Evolutionary conservation across 2,888 invertebrate species (phyloP).

Genomic region (Cephus nigrinus): DNA sequence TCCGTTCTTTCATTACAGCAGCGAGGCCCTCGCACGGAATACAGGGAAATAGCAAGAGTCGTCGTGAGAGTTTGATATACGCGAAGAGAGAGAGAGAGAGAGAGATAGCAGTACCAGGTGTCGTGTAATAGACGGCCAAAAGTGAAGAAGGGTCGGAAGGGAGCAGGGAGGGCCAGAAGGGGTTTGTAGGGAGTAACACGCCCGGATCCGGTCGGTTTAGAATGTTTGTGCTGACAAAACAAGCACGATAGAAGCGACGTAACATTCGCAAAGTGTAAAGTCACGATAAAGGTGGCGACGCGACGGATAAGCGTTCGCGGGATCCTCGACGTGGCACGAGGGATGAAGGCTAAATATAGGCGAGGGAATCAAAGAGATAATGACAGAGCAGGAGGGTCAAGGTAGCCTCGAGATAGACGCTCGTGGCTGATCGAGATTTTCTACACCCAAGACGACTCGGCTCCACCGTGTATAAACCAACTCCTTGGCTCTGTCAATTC

Average conservation of each 20-base stretch:
- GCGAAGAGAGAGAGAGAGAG: not conserved
- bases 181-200: not conserved
- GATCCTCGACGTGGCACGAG: constrained; percentile 5
- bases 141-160: not conserved
- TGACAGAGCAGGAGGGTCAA: constrained; percentile 13
- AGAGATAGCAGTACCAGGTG: not conserved
- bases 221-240: constrained; percentile 10
- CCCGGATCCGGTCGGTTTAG: constrained; percentile 3
- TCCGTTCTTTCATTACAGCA: not conserved
- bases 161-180: not conserved
- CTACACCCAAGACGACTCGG: not conserved
- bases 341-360: constrained; percentile 23
- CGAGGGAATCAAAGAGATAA: constrained; percentile 16
- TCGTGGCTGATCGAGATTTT: not conserved
- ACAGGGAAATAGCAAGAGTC: too few relatives aligned
- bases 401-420: constrained; percentile 3
- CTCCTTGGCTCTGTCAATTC: not conserved
- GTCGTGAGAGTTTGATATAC: too few relatives aligned
- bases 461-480: not conserved
- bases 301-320: not conserved
- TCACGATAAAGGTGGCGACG: constrained; percentile 34
- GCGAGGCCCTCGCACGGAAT: not conserved
- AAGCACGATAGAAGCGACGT: constrained; percentile 17
- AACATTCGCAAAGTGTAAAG: constrained; percentile 30
- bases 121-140: not conserved